Evolutionary conservation across 1,140 invertebrate species (phyloP), one percentile per base, ranked within the genome.

Genomic region (Centruroides vittatus): DNA sequence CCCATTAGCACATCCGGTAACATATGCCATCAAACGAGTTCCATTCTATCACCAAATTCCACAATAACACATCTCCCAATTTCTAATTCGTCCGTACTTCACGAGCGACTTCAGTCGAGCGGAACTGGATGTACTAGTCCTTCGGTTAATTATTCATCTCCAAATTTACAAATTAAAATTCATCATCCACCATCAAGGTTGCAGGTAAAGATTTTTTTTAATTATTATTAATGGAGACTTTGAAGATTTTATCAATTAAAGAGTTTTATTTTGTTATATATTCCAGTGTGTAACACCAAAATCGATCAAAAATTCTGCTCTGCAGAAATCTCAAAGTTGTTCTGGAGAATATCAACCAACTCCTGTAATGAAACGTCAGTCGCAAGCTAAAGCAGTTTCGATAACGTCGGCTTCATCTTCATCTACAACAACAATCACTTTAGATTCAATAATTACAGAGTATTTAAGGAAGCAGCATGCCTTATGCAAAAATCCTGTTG

Each of bases 361-460:
- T 34, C 68, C 68, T 23, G 59, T 68, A 10, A 61, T 65, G 59
- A 69, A 67, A 41, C n/a, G 49, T 13, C 51, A 58, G 35, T 41
- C 41, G 3, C 41, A 41, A 8, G 8, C 41, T 6, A 41, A 41
- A 8, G 8, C 41, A 41, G 41, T 41, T 41, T 41, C 41, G 8
- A 41, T 41, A 8, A 41, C 41, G 5, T 41, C 41, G 8, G 8
- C 5, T 41, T 41, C 41, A 41, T 41, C 41, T 6, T 41, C 41
- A 0, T 23, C 23, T 23, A 41, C 41, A 41, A 41, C 41, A 41
- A 73, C 73, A 3, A 80, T 91, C 23, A 87, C 86, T 1, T 77
- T 98, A 34, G 88, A 95, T 72, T 86, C 87, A 36, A 97, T 98
- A 71, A 89, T 98, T 49, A 95, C 88, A 0, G 91, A 94, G 74